A percentile compares a stretch with the other conserved stretches of the same genome.
Conservation (phyloP, 2,113 vertebrate species). For the Ivindomyrus marchei region DNA sequence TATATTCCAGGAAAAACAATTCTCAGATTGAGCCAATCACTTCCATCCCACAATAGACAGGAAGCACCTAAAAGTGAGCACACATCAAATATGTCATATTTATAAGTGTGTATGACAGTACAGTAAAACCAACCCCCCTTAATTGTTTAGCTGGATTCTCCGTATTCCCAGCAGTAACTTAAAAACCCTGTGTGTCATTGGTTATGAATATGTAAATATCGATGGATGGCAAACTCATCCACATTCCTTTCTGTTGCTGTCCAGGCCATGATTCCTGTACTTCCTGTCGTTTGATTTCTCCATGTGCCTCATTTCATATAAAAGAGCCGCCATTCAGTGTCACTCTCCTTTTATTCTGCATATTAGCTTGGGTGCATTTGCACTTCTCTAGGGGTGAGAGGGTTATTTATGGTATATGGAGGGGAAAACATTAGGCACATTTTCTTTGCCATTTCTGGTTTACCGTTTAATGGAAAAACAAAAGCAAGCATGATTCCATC, state of each 20-base stretch:
- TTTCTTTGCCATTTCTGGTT: neutral
- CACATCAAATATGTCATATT: neutral
- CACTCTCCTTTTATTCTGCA: neutral
- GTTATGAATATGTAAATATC: neutral
- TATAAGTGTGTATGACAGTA: neutral
- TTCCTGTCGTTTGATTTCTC: neutral
- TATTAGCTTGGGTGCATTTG: neutral
- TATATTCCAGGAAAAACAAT: neutral
- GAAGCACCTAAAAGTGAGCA: neutral
- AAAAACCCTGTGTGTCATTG: neutral
- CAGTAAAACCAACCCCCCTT: neutral
- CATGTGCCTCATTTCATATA: slow-evolving; percentile 22
- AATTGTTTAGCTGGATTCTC: neutral
- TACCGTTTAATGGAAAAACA: neutral
- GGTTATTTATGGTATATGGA: neutral
- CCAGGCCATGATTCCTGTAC: neutral
- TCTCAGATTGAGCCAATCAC: neutral
- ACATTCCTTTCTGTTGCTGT: neutral
- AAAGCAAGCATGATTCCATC: neutral
- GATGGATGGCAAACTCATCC: neutral
- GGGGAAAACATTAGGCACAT: neutral
- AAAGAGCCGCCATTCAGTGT: neutral
- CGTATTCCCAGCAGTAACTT: neutral
- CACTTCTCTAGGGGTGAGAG: neutral
- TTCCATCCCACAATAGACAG: neutral